Evolutionary conservation across 2,888 invertebrate genomes (phyloP), one percentile per base, ranked within the genome.

Genomic region (Petrophora chlorosata): DNA sequence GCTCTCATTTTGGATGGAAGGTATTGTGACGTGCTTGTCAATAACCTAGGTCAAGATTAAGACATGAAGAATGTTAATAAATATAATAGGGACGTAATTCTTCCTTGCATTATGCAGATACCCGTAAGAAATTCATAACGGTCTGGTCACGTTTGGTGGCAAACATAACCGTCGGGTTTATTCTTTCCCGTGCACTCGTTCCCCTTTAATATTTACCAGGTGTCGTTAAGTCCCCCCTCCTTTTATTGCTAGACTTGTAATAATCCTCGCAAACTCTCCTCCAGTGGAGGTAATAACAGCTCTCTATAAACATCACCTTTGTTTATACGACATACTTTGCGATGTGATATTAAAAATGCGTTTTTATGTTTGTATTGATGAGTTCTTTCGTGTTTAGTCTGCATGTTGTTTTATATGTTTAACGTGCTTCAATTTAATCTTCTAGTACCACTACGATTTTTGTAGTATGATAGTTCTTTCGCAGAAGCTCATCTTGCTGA

Each of bases 161-260:
- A 73, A 77, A 72, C 73, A 75, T 77, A 70, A 81, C 76, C 70
- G 56, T 68, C 69, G 67, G 67, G 70, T 79, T 79, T 79, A 84
- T 81, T 75, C 73, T 72, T 73, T 61, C 70, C 63, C 63, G 65
- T 70, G 69, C 60, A 61, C 70, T 66, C 66, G 44, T 63, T 67
- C 72, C 76, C 81, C 77, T 81, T 79, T 82, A 82, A 85, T 87
- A 87, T 86, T 85, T 79, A 78, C 77, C 87, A 85, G 88, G 87
- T 86, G 85, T 75, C 79, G 80, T 83, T 79, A 72, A 70, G 63
- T 69, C 69, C 43, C 43, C 74, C 71, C 67, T n/a, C 72, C 74
- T 79, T 60, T 85, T 87, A 86, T 84, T 81, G 76, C 82, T 69
- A 73, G 76, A 73, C 78, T 82, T 76, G 78, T 82, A 80, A 84